Conservation (phyloP, 2,888 invertebrate species). For the Oithona nana region DNA sequence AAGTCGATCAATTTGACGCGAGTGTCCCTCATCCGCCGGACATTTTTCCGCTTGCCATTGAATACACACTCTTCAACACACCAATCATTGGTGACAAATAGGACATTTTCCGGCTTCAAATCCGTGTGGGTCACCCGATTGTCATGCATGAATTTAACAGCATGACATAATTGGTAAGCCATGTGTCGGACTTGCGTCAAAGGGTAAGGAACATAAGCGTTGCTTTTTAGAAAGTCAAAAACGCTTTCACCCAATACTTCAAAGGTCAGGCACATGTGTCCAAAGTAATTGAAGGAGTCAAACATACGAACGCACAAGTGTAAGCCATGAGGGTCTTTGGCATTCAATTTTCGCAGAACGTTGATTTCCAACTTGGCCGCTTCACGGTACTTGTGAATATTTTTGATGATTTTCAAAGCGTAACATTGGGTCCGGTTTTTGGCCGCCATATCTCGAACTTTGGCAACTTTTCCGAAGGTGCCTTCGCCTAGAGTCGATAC, state of each 20-base stretch:
- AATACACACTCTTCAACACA: slow-evolving; percentile 49
- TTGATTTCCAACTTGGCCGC: slow-evolving; percentile 98
- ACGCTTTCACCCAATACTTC: slow-evolving; percentile 94
- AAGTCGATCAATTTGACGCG: slow-evolving; percentile 95
- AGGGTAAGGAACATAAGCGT: slow-evolving; percentile 94
- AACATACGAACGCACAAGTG: slow-evolving; percentile 93
- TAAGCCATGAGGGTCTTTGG: slow-evolving; percentile 80
- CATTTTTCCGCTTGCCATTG: slow-evolving; percentile 54
- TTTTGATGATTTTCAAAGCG: slow-evolving; percentile 22
- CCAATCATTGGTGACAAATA: slow-evolving; percentile 87
- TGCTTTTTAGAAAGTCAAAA: slow-evolving; percentile 97
- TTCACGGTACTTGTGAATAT: slow-evolving; percentile 21
- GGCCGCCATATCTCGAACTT: slow-evolving; percentile 30
- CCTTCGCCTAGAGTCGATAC: slow-evolving; percentile 37
- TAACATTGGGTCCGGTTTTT: slow-evolving; percentile 25
- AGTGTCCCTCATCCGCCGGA: slow-evolving; percentile 69
- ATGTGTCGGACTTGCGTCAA: slow-evolving; percentile 95
- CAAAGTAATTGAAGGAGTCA: slow-evolving; percentile 94
- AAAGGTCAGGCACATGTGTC: slow-evolving; percentile 94
- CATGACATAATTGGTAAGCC: slow-evolving; percentile 84
- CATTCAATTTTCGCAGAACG: slow-evolving; percentile 84
- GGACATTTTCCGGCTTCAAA: slow-evolving; percentile 96
- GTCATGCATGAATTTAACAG: slow-evolving; percentile 93
- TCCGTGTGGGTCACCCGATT: slow-evolving; percentile 96
- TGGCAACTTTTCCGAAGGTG: slow-evolving; percentile 39